Evolutionary conservation across 2,113 vertebrate species (phyloP).

Genomic region (Orycteropus afer): DNA sequence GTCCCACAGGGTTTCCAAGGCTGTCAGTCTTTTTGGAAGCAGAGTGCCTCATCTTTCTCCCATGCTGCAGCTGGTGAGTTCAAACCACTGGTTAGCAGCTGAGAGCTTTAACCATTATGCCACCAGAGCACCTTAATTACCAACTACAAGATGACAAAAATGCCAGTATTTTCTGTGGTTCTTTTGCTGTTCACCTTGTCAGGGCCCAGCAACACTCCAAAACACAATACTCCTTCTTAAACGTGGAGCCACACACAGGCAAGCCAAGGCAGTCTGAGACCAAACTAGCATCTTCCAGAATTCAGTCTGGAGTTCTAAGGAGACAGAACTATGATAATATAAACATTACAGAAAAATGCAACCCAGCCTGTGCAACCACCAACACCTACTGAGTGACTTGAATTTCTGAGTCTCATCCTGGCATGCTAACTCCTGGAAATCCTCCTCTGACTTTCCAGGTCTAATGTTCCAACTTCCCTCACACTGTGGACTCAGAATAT

Average conservation of each 20-base stretch:
- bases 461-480: not conserved
- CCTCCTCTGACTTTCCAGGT: not conserved
- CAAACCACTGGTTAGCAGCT: too few relatives aligned
- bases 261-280: not conserved
- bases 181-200: not conserved
- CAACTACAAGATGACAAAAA: not conserved
- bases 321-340: not conserved
- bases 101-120: too few relatives aligned
- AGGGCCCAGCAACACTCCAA: not conserved
- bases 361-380: not conserved
- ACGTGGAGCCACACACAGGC: not conserved
- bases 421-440: not conserved
- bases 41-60: too few relatives aligned
- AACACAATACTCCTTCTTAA: not conserved
- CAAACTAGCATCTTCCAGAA: not conserved
- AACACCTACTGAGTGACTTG: not conserved
- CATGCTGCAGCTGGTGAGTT: too few relatives aligned
- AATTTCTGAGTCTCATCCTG: not conserved
- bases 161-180: not conserved
- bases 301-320: not conserved
- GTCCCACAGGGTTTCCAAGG: too few relatives aligned
- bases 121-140: not conserved
- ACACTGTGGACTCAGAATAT: not conserved
- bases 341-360: conserved; percentile 26
- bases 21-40: too few relatives aligned